phyloP scores from a whole-genome alignment of 92 coral and sea anemone genomes.

The Pocillopora grandis region DNA sequence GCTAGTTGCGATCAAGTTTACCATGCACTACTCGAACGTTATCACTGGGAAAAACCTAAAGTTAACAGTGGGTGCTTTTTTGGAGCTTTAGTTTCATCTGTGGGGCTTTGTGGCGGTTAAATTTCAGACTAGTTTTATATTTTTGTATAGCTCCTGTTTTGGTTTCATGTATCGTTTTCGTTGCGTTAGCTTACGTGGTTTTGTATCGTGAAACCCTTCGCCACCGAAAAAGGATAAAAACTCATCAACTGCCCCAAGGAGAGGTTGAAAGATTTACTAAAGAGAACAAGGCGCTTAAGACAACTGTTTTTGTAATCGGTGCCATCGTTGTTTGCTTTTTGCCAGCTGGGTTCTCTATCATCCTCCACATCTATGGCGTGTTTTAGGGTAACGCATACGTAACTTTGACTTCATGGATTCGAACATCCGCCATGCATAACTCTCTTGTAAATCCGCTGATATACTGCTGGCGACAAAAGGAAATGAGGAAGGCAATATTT shows the following conservation, averaged over 20 bases:
- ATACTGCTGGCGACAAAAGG: too few relatives aligned
- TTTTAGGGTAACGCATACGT: too few relatives aligned
- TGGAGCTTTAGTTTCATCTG: not conserved
- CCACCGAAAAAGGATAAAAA: not conserved
- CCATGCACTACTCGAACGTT: not conserved
- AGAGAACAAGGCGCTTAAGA: slow-evolving; percentile 1
- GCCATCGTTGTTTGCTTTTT: not conserved
- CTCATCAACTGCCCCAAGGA: slow-evolving; percentile 3
- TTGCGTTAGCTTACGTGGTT: not conserved
- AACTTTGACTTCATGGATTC: not conserved
- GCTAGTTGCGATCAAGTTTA: not conserved
- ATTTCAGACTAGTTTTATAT: not conserved
- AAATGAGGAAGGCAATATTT: too few relatives aligned
- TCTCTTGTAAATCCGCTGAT: too few relatives aligned
- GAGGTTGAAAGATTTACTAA: not conserved
- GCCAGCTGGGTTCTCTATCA: not conserved
- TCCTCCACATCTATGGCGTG: too few relatives aligned
- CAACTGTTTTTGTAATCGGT: not conserved
- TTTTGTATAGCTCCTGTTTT: not conserved
- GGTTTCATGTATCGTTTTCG: not conserved
- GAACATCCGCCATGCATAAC: not conserved
- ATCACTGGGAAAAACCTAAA: not conserved
- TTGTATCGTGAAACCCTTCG: not conserved
- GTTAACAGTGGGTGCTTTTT: not conserved
- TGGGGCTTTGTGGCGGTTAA: not conserved